A percentile compares a stretch with the other conserved stretches of the same genome.
Evolutionary conservation across 2,797 vertebrate species (phyloP).

Genomic region (Manis javanica): DNA sequence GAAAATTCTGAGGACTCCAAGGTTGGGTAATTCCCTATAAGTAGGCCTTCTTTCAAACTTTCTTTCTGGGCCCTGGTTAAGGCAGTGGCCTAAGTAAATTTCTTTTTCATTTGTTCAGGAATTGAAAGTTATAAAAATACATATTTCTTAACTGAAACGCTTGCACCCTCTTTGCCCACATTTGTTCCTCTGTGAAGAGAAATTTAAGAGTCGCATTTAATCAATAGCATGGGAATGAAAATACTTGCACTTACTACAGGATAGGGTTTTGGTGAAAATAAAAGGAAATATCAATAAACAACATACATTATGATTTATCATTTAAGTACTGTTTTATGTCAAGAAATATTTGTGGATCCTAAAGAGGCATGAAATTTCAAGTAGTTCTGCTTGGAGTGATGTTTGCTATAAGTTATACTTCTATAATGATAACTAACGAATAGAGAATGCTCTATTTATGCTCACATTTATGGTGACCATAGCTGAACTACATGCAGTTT

Average conservation of each 20-base stretch:
- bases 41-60: not conserved
- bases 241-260: not conserved
- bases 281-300: not conserved
- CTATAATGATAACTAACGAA: not conserved
- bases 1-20: not conserved
- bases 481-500: not conserved
- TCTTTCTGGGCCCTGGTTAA: not conserved
- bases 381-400: not conserved
- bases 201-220: not conserved
- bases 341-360: not conserved
- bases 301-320: not conserved
- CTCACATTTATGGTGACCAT: not conserved
- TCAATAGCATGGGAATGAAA: not conserved
- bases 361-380: not conserved
- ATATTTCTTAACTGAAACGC: not conserved
- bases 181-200: not conserved
- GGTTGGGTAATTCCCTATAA: constrained; percentile 55
- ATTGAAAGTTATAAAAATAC: not conserved
- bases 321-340: not conserved
- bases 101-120: not conserved
- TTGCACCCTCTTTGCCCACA: not conserved
- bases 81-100: not conserved
- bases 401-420: not conserved
- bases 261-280: not conserved
- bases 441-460: not conserved